Base-by-base conservation (phyloP, 2,888 invertebrate species). In the Thelaira solivaga region DNA sequence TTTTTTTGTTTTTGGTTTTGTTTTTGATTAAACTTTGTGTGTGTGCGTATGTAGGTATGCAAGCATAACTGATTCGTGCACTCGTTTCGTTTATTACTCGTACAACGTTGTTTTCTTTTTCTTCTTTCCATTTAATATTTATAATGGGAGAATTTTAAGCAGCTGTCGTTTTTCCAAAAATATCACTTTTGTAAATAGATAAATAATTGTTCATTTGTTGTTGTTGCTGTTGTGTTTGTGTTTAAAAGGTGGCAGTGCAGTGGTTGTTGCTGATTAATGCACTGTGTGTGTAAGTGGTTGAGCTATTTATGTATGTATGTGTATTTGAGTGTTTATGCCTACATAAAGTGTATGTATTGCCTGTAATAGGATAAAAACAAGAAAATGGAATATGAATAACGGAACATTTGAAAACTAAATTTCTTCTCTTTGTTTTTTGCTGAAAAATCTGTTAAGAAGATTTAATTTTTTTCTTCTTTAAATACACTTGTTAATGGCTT, bases 91-190 rank as follows among this genome's bases (percentile, higher is more conserved):
- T 45, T 53, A 53, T 24, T 26, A 10, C 34, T 67, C 55, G 34
- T 24, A 55, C 18, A 2, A 4, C 18, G 3, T n/a, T n/a, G 20
- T 10, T 8, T 62, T 16, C 13, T 20, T 59, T 41, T 59, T 29
- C 29, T 7, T 43, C 20, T 26, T 18, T 24, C 5, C n/a, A n/a
- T 59, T 13, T 8, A 20, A 18, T 31, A 16, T 39, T 61, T 8
- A 22, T n/a, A n/a, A n/a, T n/a, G n/a, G n/a, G 31, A 61, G 59
- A 36, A 24, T 73, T 73, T 64, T 49, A 31, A 73, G 64, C 77
- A 77, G 77, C 77, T 77, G 77, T 77, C 77, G 77, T 73, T 77
- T 77, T 77, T 64, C 73, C 62, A 20, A 62, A 72, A 69, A 67
- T 41, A 41, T 29, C 59, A 53, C 59, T 67, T 77, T 62, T 62